Base-by-base conservation (phyloP, 2,113 vertebrate genomes). In the Callocephalon fimbriatum region DNA sequence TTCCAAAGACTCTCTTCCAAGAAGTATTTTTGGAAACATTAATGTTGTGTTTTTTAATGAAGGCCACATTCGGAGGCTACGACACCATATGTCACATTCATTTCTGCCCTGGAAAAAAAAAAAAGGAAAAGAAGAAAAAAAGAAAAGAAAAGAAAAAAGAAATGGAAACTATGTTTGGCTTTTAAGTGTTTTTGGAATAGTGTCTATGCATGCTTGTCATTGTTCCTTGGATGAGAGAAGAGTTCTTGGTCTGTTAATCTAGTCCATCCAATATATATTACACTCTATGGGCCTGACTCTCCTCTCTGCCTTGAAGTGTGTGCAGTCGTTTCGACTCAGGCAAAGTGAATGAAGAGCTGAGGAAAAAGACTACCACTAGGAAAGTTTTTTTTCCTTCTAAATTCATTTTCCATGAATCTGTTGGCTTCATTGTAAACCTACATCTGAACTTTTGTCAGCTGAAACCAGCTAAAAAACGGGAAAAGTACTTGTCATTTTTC, bases 131-230 rank as follows among this genome's bases (percentile, higher is more conserved):
- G n/a, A 58, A 38, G 37, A 40, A 59, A 19, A 17, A 59, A 26
- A 38, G 4, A 65, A 37, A 26, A 38, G 4, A 65, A 37, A 44
- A 42, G 40, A 88, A 95, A 95, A 96, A 96, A 97, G 88, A 97
- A 97, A 97, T 96, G 96, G 97, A 97, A 98, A 97, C 94, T 97
- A 97, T 98, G 96, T 96, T 97, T 96, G 96, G 96, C 97, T 98
- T 98, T 96, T 93, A 96, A 97, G 96, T 97, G 97, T 97, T 97
- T 97, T 96, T 97, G 96, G 97, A 97, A 94, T 92, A 81, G 83
- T 44, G 47, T 96, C 79, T 91, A 3, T 89, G 95, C 94, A 93
- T 93, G 95, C 95, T 92, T 97, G 95, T 95, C 96, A 90, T 98
- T 95, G 92, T 91, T 97, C 86, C 94, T 97, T 94, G 94, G 82